Conservation (phyloP, 2,797 vertebrate species). For the Anolis apletophallus region DNA sequence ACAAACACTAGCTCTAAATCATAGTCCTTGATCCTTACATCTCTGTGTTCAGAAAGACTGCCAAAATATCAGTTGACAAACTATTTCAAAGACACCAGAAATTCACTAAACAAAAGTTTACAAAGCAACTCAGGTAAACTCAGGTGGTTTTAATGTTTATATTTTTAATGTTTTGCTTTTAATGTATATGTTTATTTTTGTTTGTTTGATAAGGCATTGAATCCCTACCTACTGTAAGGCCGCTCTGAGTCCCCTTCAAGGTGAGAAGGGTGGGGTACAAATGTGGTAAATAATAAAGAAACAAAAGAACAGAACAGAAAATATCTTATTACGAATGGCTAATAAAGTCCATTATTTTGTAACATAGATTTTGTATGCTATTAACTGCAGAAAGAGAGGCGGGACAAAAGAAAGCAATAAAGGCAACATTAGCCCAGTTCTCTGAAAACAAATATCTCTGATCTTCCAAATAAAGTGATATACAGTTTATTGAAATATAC, state of each 20-base stretch:
- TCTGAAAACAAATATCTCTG: not conserved
- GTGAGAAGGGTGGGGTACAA: too few relatives aligned
- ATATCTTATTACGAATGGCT: not conserved
- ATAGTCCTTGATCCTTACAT: not conserved
- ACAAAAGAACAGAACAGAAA: too few relatives aligned
- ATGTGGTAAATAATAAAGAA: too few relatives aligned
- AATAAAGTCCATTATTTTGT: not conserved
- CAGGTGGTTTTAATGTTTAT: too few relatives aligned
- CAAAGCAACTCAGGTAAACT: not conserved
- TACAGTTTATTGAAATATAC: slow-evolving; percentile 16
- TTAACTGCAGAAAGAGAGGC: not conserved
- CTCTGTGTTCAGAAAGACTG: not conserved
- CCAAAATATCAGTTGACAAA: not conserved
- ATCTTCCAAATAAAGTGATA: slow-evolving; percentile 22
- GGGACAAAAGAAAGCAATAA: not conserved
- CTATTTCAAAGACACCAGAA: not conserved
- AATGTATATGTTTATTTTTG: too few relatives aligned
- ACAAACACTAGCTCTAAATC: not conserved
- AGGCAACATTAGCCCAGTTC: not conserved
- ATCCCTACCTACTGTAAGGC: too few relatives aligned
- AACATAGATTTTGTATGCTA: not conserved
- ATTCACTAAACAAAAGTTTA: not conserved
- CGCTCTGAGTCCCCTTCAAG: too few relatives aligned
- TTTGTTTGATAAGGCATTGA: too few relatives aligned
- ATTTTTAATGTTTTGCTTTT: too few relatives aligned